These are phyloP conservation scores for Chaetorhynchus papuensis DNA, from an alignment of 2,113 vertebrate genomes.

Conservation along the genomic window DNA sequence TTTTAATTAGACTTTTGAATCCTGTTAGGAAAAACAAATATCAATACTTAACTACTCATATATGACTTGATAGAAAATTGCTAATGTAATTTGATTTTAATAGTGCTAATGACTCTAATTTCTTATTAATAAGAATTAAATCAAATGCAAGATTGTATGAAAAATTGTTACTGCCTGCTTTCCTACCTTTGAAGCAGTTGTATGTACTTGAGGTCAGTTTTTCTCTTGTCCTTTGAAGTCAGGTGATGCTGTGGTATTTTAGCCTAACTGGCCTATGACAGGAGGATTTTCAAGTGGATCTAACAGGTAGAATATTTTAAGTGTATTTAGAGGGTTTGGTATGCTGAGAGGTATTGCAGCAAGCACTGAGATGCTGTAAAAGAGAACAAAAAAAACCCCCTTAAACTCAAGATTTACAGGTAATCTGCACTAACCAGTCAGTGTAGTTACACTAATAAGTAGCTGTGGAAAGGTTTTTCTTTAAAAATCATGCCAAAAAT, in stretches of 20 bases:
- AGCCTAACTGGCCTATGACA: not conserved
- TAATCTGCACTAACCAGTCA: not conserved
- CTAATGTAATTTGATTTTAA: constrained; percentile 76
- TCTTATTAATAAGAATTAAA: constrained; percentile 76
- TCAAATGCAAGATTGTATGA: constrained; percentile 60
- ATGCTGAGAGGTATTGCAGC: not conserved
- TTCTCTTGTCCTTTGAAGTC: not conserved
- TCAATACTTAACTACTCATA: constrained; percentile 71
- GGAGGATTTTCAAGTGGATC: not conserved
- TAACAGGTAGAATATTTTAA: not conserved
- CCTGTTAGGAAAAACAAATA: constrained; percentile 77
- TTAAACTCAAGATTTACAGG: not conserved
- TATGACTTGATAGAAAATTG: constrained; percentile 74
- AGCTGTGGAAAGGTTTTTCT: not conserved
- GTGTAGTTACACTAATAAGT: not conserved
- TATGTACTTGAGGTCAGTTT: constrained; percentile 23
- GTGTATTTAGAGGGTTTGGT: not conserved
- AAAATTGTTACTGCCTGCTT: constrained; percentile 51
- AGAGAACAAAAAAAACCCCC: not conserved
- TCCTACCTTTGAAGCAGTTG: constrained; percentile 36
- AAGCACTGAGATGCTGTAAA: not conserved
- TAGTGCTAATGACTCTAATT: constrained; percentile 75
- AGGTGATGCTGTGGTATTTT: not conserved
- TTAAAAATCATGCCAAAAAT: not conserved
- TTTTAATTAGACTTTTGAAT: constrained; percentile 78